Conservation (phyloP, 2,797 vertebrate genomes). For the Poecilia wingei region DNA sequence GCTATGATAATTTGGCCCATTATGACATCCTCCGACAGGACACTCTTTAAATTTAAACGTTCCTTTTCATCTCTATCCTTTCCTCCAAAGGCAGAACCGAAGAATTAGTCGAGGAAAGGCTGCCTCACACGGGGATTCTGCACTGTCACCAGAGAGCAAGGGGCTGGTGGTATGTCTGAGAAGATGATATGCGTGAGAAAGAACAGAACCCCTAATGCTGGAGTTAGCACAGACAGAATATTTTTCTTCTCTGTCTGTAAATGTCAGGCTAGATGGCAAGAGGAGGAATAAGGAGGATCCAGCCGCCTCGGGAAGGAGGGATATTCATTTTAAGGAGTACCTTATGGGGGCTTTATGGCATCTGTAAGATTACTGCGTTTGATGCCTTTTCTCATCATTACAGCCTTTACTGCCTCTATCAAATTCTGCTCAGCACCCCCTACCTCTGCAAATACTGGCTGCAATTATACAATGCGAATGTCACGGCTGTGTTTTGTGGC, state of each 20-base stretch:
- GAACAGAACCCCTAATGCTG: constrained; percentile 30
- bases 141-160: constrained; percentile 27
- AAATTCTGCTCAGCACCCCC: constrained; percentile 56
- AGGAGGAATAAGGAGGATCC: constrained; percentile 40
- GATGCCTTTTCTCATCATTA: constrained; percentile 63
- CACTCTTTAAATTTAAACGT: constrained; percentile 17
- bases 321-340: constrained; percentile 49
- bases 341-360: constrained; percentile 56
- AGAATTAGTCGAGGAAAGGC: constrained; percentile 31
- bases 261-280: constrained; percentile 43
- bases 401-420: constrained; percentile 65
- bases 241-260: constrained; percentile 38
- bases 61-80: constrained; percentile 31
- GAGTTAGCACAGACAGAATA: constrained; percentile 32
- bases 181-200: constrained; percentile 50
- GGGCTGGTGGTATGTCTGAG: constrained; percentile 41
- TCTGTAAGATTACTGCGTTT: constrained; percentile 58
- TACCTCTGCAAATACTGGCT: constrained; percentile 61
- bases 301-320: constrained; percentile 48
- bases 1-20: constrained; percentile 15
- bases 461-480: constrained; percentile 59
- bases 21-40: constrained; percentile 30
- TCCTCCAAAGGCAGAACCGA: constrained; percentile 29
- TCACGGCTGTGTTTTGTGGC: constrained; percentile 51
- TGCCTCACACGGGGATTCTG: constrained; percentile 33